Conservation (phyloP, 2,113 vertebrate species). For the Verasper variegatus region DNA sequence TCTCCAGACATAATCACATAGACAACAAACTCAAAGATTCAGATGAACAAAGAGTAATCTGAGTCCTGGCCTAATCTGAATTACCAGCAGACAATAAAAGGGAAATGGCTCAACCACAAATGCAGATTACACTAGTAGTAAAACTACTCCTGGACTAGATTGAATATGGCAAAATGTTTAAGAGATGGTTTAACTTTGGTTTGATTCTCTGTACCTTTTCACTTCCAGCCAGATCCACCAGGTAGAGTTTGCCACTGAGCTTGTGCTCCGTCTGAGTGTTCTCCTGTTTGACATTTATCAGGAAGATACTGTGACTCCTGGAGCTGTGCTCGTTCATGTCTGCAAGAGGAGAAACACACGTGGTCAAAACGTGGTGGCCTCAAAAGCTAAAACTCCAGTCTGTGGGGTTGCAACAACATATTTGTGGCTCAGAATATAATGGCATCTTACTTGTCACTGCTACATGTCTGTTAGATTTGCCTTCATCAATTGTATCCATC, state of each 20-base stretch:
- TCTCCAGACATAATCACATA: too few species aligned
- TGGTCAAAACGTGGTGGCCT: neutral
- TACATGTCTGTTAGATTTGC: conserved; percentile 97
- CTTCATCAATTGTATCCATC: conserved; percentile 99
- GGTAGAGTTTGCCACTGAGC: conserved; percentile 96
- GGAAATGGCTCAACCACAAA: neutral
- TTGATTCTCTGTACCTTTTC: conserved; percentile 88
- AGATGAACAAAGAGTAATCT: neutral
- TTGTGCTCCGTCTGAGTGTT: conserved; percentile 98
- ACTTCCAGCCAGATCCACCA: conserved; percentile 97
- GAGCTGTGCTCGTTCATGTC: conserved; percentile 99
- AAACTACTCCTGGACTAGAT: too few species aligned
- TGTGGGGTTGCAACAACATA: neutral
- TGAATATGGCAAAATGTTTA: too few species aligned
- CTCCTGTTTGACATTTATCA: conserved; percentile 98
- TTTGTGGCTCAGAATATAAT: too few species aligned
- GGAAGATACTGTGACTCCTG: conserved; percentile 98
- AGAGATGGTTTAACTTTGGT: neutral
- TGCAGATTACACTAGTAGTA: neutral
- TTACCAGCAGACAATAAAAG: neutral
- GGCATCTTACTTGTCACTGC: conserved; percentile 92
- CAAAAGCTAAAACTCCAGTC: neutral
- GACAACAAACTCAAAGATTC: neutral
- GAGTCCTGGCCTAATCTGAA: neutral
- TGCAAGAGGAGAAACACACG: conserved; percentile 39